phyloP scores from a whole-genome alignment of 2,797 vertebrate genomes.

The Euphonia xanthogaster region DNA sequence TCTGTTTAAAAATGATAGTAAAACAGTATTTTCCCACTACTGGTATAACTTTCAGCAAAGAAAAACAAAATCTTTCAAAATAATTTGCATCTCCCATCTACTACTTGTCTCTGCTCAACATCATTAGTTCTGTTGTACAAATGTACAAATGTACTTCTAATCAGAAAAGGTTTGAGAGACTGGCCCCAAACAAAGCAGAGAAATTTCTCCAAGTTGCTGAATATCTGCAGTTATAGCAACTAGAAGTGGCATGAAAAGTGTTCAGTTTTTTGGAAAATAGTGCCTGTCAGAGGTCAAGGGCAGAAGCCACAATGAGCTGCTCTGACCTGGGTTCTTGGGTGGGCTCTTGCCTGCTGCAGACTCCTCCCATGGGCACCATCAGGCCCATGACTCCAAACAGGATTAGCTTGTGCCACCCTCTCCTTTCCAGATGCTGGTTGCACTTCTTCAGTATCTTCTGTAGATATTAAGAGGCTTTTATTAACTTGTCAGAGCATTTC shows the following conservation, averaged over 20 bases:
- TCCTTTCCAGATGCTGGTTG: not conserved
- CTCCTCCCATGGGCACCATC: not conserved
- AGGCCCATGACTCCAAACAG: not conserved
- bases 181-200: not conserved
- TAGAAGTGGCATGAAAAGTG: not conserved
- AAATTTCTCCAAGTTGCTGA: not conserved
- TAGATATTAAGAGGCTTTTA: not conserved
- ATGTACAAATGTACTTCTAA: not conserved
- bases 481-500: not conserved
- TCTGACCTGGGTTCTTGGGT: not conserved
- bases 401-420: not conserved
- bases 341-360: not conserved
- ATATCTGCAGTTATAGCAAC: not conserved
- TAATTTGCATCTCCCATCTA: not conserved
- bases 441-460: not conserved
- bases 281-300: not conserved
- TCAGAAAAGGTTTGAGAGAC: not conserved
- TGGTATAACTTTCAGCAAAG: not conserved
- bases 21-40: not conserved
- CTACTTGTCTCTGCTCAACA: not conserved
- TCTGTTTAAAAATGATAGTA: not conserved
- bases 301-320: not conserved
- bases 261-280: not conserved
- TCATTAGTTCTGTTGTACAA: not conserved
- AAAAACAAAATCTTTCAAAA: not conserved